These are phyloP conservation scores for Euura saliciscinereae DNA, from an alignment of 1,140 invertebrate genomes.

Conservation along the genomic window DNA sequence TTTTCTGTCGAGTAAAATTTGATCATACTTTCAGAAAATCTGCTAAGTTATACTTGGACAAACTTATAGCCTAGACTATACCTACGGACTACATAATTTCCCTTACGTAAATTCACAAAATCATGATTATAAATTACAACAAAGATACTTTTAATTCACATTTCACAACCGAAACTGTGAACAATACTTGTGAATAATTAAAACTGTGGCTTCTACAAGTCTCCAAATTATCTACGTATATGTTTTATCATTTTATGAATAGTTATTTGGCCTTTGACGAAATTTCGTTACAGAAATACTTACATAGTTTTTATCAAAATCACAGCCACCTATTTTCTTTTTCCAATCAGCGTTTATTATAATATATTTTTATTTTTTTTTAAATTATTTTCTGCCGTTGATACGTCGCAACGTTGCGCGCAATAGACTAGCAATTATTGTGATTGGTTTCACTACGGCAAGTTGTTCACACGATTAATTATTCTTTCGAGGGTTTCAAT, in stretches of 20 bases:
- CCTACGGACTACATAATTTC: background rate
- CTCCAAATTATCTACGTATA: background rate
- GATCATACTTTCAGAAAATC: background rate
- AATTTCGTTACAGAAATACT: slow-evolving; percentile 3
- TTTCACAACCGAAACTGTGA: no score
- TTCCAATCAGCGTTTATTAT: background rate
- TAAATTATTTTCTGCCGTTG: background rate
- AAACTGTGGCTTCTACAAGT: background rate
- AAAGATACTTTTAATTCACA: no score
- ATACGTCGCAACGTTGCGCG: background rate
- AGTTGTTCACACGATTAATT: no score
- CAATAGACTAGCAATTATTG: no score
- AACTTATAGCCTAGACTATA: background rate
- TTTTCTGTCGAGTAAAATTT: background rate
- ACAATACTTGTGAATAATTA: background rate
- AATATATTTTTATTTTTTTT: no score
- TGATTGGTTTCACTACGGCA: no score
- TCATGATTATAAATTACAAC: no score
- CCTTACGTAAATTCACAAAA: background rate
- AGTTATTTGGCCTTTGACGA: slow-evolving; percentile 1
- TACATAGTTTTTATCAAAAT: slow-evolving; percentile 2
- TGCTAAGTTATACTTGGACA: background rate
- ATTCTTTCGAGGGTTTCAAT: no score
- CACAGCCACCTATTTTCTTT: slow-evolving; percentile 1
- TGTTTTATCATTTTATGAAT: background rate